Percentiles rank a stretch among this genome's conserved stretches.
These are phyloP conservation scores for Zosterops japonicus DNA, from an alignment of 2,113 vertebrate species.

Conservation along the genomic window DNA sequence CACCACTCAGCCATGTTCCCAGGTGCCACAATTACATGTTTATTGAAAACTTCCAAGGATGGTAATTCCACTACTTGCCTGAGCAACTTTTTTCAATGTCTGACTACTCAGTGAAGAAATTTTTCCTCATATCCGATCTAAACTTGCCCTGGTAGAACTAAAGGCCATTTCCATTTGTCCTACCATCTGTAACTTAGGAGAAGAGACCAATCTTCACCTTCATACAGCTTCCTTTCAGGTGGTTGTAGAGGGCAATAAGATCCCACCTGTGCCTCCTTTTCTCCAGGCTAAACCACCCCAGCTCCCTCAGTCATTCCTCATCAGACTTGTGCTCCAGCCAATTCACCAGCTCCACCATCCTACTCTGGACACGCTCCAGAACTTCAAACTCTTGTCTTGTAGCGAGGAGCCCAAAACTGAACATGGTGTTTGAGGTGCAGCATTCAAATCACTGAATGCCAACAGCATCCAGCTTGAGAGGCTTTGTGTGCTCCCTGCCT, in stretches of 20 bases:
- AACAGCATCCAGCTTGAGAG: not conserved
- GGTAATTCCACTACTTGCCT: not conserved
- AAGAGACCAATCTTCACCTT: fast-evolving
- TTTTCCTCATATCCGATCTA: not conserved
- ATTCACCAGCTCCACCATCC: not conserved
- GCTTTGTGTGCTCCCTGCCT: not conserved
- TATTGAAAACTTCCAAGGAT: not conserved
- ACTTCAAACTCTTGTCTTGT: not conserved
- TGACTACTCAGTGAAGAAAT: not conserved
- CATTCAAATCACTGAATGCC: not conserved
- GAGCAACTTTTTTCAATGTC: not conserved
- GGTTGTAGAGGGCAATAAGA: not conserved
- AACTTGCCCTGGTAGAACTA: not conserved
- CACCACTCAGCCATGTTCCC: not conserved
- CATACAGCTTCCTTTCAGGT: not conserved
- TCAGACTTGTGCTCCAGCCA: not conserved
- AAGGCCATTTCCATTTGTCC: not conserved
- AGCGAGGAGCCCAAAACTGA: not conserved
- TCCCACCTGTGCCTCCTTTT: not conserved
- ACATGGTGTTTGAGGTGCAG: not conserved
- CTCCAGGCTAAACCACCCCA: not conserved
- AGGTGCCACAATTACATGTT: not conserved
- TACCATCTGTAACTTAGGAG: not conserved
- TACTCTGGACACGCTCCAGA: not conserved
- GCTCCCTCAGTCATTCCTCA: not conserved